Conservation (phyloP, 2,888 invertebrate species). For the Hydropsyche betteni region DNA sequence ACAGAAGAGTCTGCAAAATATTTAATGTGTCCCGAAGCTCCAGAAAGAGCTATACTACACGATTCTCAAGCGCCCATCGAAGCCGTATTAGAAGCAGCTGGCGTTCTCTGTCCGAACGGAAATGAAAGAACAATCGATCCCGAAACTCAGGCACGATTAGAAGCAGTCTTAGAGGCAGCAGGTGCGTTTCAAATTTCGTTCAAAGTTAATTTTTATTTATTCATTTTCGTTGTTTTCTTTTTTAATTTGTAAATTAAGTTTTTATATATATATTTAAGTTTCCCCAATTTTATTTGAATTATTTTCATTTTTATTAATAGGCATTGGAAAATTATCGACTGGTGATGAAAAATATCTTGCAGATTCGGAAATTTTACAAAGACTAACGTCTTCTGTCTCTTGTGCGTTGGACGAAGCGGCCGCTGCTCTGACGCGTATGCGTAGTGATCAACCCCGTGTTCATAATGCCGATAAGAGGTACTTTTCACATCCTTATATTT, state of each 20-base stretch:
- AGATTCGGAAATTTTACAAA: slow-evolving; percentile 87
- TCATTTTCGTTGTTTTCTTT: too few relatives aligned
- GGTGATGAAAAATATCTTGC: slow-evolving; percentile 86
- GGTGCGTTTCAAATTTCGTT: slow-evolving; percentile 58
- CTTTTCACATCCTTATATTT: slow-evolving; percentile 44
- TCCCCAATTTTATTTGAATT: slow-evolving; percentile 11
- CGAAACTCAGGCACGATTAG: slow-evolving; percentile 89
- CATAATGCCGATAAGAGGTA: slow-evolving; percentile 61
- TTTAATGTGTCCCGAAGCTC: slow-evolving; percentile 67
- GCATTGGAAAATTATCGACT: slow-evolving; percentile 82
- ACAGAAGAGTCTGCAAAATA: slow-evolving; percentile 62
- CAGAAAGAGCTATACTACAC: slow-evolving; percentile 77
- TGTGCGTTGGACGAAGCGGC: slow-evolving; percentile 97
- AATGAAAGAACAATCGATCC: slow-evolving; percentile 79
- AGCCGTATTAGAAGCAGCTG: slow-evolving; percentile 93
- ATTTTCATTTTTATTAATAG: slow-evolving; percentile 59
- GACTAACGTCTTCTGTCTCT: slow-evolving; percentile 87
- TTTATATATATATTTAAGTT: slow-evolving; percentile 28
- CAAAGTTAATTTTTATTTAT: too few relatives aligned
- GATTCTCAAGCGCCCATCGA: slow-evolving; percentile 91
- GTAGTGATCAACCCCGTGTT: slow-evolving; percentile 84
- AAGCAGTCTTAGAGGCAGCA: slow-evolving; percentile 93
- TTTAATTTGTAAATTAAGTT: too few relatives aligned
- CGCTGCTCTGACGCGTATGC: slow-evolving; percentile 94
- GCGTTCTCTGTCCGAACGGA: slow-evolving; percentile 65